Evolutionary conservation across 2,797 vertebrate genomes (phyloP), one percentile per base, ranked within the genome.

Genomic region (Vireo griseus): DNA sequence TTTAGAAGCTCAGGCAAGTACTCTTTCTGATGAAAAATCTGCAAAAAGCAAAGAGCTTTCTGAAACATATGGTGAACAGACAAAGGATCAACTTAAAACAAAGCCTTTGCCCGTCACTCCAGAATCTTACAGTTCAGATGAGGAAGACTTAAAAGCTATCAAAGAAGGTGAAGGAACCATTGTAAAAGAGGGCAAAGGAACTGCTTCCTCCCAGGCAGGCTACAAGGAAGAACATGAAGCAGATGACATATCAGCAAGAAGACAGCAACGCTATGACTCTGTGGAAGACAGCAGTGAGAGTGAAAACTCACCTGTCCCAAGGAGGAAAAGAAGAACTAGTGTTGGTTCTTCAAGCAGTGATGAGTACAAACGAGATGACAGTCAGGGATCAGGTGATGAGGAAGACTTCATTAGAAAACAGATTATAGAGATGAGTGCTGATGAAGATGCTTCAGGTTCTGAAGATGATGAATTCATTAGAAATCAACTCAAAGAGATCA

Each of bases 381-480:
- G 98, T 77, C 98, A 98, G 78, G 99, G 98, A 65, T 99, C 98
- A 18, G 97, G 98, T 37, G 99, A 99, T 66, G 99, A 99, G 68
- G 99, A 99, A 96, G 99, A 99, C 67, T 99, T 99, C 71, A 99
- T 99, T 80, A 98, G 99, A 44, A 99, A 98, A 84, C 99, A 99
- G 88, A 99, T 99, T 86, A 98, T 99, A 97, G 98, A 98, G 82
- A 99, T 99, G 98, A 98, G 98, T 85, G 98, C 98, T 68, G 98
- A 99, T 84, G 98, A 99, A 93, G 98, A 98, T 75, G 98, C 98
- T 88, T 99, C 98, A 48, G 97, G 98, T 92, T 99, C 98, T 89
- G 98, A 99, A 91, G 98, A 99, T 79, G 98, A 99, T 52, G 98
- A 98, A 86, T 95, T 98, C 55, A 97, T 98, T 24, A 97, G 98